Base-by-base conservation (phyloP, 2,113 vertebrate genomes). In the Strigops habroptila region DNA sequence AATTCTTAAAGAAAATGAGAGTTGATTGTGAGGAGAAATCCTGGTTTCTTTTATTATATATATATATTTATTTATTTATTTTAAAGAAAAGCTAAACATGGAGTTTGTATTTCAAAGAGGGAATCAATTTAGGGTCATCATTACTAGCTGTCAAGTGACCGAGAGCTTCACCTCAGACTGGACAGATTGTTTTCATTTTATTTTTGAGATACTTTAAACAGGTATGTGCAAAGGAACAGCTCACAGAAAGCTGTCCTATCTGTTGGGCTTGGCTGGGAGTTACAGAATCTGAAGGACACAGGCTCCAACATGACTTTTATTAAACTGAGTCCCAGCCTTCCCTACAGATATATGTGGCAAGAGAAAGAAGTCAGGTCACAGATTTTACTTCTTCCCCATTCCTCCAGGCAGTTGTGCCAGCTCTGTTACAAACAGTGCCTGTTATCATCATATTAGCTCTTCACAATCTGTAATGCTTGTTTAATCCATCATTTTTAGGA, bases 1-100 rank as follows among this genome's bases (percentile, higher is more conserved):
- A 88, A 92, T 93, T 95, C 82, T 74, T 91, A 83, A 84, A 65
- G 69, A 48, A 76, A 91, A 79, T 24, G 63, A 78, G 76, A 68
- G 71, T 33, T 87, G 74, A 67, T 88, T 51, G 44, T 68, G 51
- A 81, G 69, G 78, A 90, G 82, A 83, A 88, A 93, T 90, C 62
- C 52, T 64, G 19, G 6, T 62, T 91, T 82, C 28, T 89, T 94
- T 95, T 64, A 41, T n/a, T 22, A 9, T 25, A 12, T 8, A 25
- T 31, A 10, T n/a, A 16, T 13, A 21, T 55, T 27, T 59, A 39
- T 30, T 67, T 62, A n/a, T 37, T 49, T 60, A 16, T 24, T 48
- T 82, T 41, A 12, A 27, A 13, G 43, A 76, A 25, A n/a, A n/a
- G n/a, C n/a, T n/a, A n/a, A 83, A 93, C 33, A 63, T 51, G 43